phyloP scores from a whole-genome alignment of 2,113 vertebrate genomes.

The Syrmaticus mikado region DNA sequence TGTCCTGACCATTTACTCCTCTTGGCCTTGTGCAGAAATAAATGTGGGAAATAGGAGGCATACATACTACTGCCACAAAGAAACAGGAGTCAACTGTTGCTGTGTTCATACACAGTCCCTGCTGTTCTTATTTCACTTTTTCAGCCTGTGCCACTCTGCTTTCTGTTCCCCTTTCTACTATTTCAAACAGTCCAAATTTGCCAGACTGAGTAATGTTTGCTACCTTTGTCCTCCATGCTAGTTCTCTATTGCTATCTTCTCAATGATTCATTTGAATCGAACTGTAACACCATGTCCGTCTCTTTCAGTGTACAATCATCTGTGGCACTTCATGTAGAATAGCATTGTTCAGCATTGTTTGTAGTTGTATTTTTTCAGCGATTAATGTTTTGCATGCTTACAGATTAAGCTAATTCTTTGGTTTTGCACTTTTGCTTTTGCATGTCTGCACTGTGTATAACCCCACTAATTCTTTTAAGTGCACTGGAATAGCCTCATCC shows the following conservation, averaged over 20 bases:
- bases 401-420: neutral
- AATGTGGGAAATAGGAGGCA: neutral
- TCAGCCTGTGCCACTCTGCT: neutral
- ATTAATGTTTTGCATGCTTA: neutral
- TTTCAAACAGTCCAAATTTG: neutral
- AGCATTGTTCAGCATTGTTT: neutral
- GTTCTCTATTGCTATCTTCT: neutral
- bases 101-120: accelerated
- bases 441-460: neutral
- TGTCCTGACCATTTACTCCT: neutral
- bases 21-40: neutral
- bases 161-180: neutral
- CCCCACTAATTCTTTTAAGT: neutral
- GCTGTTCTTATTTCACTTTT: neutral
- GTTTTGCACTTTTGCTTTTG: neutral
- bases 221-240: neutral
- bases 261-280: neutral
- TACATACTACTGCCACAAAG: neutral
- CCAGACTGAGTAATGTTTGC: accelerated
- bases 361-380: neutral
- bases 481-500: neutral
- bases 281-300: accelerated
- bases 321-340: neutral
- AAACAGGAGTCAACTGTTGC: accelerated
- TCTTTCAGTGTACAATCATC: neutral